A percentile compares a stretch with the other conserved stretches of the same genome.
Evolutionary conservation across 2,888 invertebrate genomes (phyloP).

Genomic region (Sipunculus nudus): DNA sequence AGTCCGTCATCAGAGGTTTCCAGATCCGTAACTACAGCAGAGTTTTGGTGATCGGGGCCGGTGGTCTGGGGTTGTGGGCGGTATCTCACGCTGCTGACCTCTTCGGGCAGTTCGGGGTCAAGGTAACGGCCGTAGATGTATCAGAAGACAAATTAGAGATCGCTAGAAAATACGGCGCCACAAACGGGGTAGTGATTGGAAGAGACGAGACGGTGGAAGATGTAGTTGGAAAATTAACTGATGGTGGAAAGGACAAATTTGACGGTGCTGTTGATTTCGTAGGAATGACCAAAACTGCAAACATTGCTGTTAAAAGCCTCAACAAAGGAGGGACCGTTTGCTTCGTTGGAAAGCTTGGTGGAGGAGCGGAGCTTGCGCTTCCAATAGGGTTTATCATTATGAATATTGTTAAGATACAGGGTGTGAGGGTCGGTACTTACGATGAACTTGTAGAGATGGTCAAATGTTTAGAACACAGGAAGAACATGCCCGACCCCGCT

Average conservation of each 20-base stretch:
- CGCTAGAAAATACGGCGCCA: constrained; percentile 17
- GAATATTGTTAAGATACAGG: constrained; percentile 12
- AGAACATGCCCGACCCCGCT: constrained; percentile 8
- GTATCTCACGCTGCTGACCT: constrained; percentile 17
- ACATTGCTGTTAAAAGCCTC: constrained; percentile 9
- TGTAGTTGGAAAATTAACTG: constrained; percentile 22
- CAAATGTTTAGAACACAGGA: no score
- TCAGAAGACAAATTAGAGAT: constrained; percentile 9
- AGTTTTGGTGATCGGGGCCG: constrained; percentile 22
- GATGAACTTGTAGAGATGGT: constrained; percentile 12
- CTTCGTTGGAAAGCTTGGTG: constrained; percentile 15
- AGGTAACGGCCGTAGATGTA: constrained; percentile 25
- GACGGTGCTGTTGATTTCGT: constrained; percentile 32
- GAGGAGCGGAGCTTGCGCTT: constrained; percentile 9
- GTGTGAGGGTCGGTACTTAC: constrained; percentile 8
- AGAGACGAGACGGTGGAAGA: constrained; percentile 15
- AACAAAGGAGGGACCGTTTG: constrained; percentile 23
- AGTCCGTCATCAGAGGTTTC: constrained; percentile 20
- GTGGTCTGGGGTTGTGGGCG: constrained; percentile 27
- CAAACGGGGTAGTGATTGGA: constrained; percentile 30
- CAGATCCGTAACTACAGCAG: constrained; percentile 26
- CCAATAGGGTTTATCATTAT: constrained; percentile 9
- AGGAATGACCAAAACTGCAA: constrained; percentile 9
- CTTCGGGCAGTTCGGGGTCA: constrained; percentile 30
- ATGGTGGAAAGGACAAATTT: constrained; percentile 33